Evolutionary conservation across 2,113 vertebrate genomes (phyloP).

Genomic region (Siphamia tubifer): DNA sequence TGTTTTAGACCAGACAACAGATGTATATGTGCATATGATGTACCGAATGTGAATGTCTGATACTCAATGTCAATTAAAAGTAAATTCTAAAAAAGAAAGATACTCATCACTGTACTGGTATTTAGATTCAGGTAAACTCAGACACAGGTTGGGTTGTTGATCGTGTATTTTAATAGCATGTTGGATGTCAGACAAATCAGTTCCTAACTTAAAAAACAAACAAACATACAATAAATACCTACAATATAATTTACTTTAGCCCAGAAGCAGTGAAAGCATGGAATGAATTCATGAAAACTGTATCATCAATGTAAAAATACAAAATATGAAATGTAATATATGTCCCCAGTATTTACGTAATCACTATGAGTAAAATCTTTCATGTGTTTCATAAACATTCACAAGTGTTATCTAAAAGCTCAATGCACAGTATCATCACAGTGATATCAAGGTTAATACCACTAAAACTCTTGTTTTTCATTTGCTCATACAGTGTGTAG

Average conservation of each 20-base stretch:
- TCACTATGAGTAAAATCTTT: too few species aligned
- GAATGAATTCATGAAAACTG: neutral
- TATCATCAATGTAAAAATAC: neutral
- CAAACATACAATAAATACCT: neutral
- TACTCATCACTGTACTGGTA: too few species aligned
- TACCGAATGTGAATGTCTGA: rapidly evolving
- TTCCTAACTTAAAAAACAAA: neutral
- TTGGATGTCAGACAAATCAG: neutral
- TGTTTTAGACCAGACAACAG: too few species aligned
- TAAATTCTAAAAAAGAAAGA: too few species aligned
- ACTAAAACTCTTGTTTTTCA: neutral
- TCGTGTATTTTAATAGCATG: neutral
- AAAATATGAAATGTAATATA: neutral
- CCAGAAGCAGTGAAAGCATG: neutral
- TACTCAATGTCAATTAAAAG: too few species aligned
- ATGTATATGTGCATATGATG: too few species aligned
- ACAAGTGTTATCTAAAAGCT: neutral
- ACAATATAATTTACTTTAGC: neutral
- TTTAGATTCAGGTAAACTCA: too few species aligned
- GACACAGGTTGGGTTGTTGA: neutral
- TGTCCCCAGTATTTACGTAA: neutral
- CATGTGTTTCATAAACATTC: too few species aligned
- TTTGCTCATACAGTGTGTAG: neutral
- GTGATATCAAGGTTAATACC: conserved; percentile 8
- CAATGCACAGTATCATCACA: neutral